phyloP scores from a whole-genome alignment of 2,113 vertebrate genomes.

The Alethe diademata region DNA sequence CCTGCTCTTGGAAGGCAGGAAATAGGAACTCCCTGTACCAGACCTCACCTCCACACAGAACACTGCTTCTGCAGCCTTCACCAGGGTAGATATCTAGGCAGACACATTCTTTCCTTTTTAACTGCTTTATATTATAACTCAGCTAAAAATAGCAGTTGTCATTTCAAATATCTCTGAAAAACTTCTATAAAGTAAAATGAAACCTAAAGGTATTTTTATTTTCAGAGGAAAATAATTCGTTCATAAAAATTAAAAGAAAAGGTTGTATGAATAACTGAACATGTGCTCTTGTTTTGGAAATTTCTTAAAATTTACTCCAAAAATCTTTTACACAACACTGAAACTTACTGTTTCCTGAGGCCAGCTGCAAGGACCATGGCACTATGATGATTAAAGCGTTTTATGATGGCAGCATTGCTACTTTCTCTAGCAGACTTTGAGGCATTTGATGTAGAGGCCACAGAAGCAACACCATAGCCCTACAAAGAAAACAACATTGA shows the following conservation, averaged over 20 bases:
- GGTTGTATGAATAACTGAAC: background rate
- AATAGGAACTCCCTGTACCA: background rate
- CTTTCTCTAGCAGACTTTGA: slow-evolving; percentile 88
- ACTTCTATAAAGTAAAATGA: background rate
- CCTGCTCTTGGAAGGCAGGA: background rate
- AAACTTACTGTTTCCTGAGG: slow-evolving; percentile 87
- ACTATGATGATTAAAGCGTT: slow-evolving; percentile 98
- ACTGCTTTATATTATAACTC: background rate
- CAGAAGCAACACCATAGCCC: slow-evolving; percentile 87
- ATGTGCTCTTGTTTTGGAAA: background rate
- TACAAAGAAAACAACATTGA: slow-evolving; percentile 59
- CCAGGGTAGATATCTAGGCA: background rate
- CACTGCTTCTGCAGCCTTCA: background rate
- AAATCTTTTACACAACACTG: background rate
- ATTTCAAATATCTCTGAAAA: background rate
- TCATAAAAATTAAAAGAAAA: background rate
- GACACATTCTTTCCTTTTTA: background rate
- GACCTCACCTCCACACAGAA: background rate
- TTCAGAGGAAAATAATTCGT: background rate
- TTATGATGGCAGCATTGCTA: slow-evolving; percentile 96
- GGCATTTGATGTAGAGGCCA: slow-evolving; percentile 83
- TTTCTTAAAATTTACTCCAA: background rate
- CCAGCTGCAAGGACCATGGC: slow-evolving; percentile 98
- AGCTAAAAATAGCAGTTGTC: background rate
- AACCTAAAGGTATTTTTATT: background rate